Evolutionary conservation across 2,113 vertebrate genomes (phyloP), one percentile per base, ranked within the genome.

Genomic region (Regulus satrapa): DNA sequence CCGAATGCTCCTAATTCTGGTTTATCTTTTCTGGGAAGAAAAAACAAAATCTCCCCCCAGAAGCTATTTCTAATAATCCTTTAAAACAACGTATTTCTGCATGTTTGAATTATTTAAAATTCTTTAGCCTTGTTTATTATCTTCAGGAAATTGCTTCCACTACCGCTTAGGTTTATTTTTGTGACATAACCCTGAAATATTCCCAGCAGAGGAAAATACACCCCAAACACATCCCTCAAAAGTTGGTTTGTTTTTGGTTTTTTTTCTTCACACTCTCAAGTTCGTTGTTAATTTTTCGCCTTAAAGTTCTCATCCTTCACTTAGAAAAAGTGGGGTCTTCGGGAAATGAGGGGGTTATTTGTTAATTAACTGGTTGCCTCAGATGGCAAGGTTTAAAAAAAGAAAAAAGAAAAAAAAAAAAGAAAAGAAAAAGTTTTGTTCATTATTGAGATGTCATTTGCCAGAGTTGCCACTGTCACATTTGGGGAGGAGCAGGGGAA

Each of bases 361-460:
- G 64, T 63, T 97, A 97, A 94, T 97, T 94, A 96, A 92, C 75
- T 81, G 56, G 21, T 88, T 69, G n/a, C 68, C 94, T 97, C 78
- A 83, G 74, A 92, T 62, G 88, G 58, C 29, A 59, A 88, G 14
- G 19, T 20, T 28, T 2, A 15, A 32, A 34, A 56, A 45, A 41
- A 55, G 24, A 52, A 34, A 59, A 67, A 66, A 41, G 40, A 14
- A 14, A 14, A 69, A 18, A 40, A 18, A 20, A 34, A 43, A 12
- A 23, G 8, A 20, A 4, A 9, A 29, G 68, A 41, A 41, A 41
- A 41, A 12, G n/a, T 89, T 81, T 92, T 90, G 64, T 94, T 92
- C 89, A 46, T 94, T 94, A 96, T 95, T 90, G 93, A 95, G 90
- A 92, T 92, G 92, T 94, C 95, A 92, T 82, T 95, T 84, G 40